Evolutionary conservation across 2,888 invertebrate species (phyloP), one percentile per base, ranked within the genome.

Genomic region (Dynastes hyllus): DNA sequence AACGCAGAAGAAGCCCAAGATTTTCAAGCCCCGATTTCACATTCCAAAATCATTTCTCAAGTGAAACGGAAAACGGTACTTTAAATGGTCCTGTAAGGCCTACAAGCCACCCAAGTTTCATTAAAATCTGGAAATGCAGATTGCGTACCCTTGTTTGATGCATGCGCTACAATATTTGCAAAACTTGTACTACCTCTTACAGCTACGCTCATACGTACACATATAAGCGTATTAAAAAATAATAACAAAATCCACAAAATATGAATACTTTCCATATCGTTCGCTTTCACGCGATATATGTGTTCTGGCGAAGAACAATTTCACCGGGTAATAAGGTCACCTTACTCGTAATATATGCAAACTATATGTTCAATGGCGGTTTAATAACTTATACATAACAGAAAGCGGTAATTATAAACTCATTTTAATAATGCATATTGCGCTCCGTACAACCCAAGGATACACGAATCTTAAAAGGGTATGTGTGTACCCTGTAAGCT

Each of bases 351-450:
- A 79, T 79, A 51, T 79, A 79, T 79, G 80, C 67, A 78, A 80
- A 80, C 63, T 80, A 78, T 77, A 78, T 80, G 78, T 76, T 78
- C 75, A 75, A 80, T 80, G 69, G 78, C n/a, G 67, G 71, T 73
- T 73, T 78, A 67, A 67, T 78, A 78, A 77, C 70, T 79, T 79
- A 80, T 55, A 53, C 77, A 69, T 66, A 78, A 66, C 78, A 37
- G 65, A 37, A 69, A 67, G 40, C 69, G 13, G 77, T 80, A 80
- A 80, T 80, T 80, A 80, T 73, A 71, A 75, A 29, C 67, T 61
- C 75, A 67, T 80, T 79, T 79, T 78, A 80, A 80, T 80, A 80
- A 80, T 80, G 71, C 67, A 80, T 58, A 77, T 37, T 22, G 65
- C 55, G 16, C 53, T 27, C 8, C n/a, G 40, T 1, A 58, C 55